Base-by-base conservation (phyloP, 1,140 invertebrate genomes). In the Megalopta genalis region DNA sequence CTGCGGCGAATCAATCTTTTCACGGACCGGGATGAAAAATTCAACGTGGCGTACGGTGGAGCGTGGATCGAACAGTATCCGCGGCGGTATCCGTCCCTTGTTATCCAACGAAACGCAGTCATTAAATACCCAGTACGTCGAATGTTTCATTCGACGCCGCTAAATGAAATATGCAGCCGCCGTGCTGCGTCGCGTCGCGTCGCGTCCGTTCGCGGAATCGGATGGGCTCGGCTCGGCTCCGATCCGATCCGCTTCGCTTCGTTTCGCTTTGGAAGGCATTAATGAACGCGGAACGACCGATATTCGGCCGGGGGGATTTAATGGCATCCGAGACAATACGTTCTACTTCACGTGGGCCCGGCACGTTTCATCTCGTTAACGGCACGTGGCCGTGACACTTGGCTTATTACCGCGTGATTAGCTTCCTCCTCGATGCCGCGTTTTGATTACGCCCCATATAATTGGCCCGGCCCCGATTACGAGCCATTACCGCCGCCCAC, bases 371-470 rank as follows among this genome's bases (percentile, higher is more conserved):
- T 74, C 42, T 67, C 37, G 57, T 74, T 66, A 77, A 52, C 32
- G 18, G 37, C 59, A 46, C 70, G 59, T 63, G 46, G 37, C 46
- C 59, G 60, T 52, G 67, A 71, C 60, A 63, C n/a, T 65, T 60
- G 21, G 27, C 42, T 49, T 52, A 27, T 75, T 23, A 46, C 73
- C 25, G 25, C 42, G n/a, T 49, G 54, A 75, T 80, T 80, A 76
- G 39, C 27, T 64, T 71, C 21, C 52, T 42, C 25, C 27, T 62
- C 54, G 57, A 75, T 62, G 25, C 72, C 46, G 60, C 39, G 27
- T 67, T 75, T 80, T 75, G 63, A 80, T 75, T 75, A 75, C 42
- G 52, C 21, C 23, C 62, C 42, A 27, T 39, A 42, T 60, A 74
- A 62, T 67, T 68, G 25, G 76, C 62, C 23, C 46, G 1, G 63